Evolutionary conservation across 1,140 invertebrate species (phyloP), one percentile per base, ranked within the genome.

Genomic region (Scaptodrosophila lebanonensis): DNA sequence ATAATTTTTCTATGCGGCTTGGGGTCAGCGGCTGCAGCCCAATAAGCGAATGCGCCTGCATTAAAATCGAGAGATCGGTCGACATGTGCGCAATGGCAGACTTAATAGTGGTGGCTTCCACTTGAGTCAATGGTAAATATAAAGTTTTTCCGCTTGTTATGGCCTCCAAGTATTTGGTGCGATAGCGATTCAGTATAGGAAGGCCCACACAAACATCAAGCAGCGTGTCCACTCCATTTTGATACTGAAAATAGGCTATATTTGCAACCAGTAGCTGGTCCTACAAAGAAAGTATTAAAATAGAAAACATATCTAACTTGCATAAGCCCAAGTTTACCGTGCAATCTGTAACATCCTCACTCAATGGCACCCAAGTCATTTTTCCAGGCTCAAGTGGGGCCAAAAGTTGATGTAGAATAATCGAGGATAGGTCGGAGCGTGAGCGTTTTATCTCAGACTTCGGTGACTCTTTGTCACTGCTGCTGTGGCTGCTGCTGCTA

Each of bases 41-140:
- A 1, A 95, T 96, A 47, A 98, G 86, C 9, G 93, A 93, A 50
- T 97, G 89, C 1, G 95, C 94, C 63, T 92, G 92, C 73, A 92
- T 93, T 27, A 95, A 92, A 36, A 97, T 92, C 35, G 92, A 92
- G 32, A 97, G 92, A 79, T 98, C 96, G 60, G 93, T 93, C 15
- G 95, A 90, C 20, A 96, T 96, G 63, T 89, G 90, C 71, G 49
- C 77, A 64, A 86, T 62, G 18, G 83, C 73, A 60, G 71, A 73
- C 33, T 87, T 85, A 0, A 87, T 66, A 3, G 60, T 62, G 45
- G 62, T 71, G 12, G 85, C 86, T 39, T 86, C 86, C 16, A 61
- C 48, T 45, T 84, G 66, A 6, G 76, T 79, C 0, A 86, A 59
- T 1, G 85, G 86, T 47, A 87, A 52, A 48, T 86, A 86, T 3